Conservation (phyloP, 2,797 vertebrate genomes). For the Trichosurus vulpecula region DNA sequence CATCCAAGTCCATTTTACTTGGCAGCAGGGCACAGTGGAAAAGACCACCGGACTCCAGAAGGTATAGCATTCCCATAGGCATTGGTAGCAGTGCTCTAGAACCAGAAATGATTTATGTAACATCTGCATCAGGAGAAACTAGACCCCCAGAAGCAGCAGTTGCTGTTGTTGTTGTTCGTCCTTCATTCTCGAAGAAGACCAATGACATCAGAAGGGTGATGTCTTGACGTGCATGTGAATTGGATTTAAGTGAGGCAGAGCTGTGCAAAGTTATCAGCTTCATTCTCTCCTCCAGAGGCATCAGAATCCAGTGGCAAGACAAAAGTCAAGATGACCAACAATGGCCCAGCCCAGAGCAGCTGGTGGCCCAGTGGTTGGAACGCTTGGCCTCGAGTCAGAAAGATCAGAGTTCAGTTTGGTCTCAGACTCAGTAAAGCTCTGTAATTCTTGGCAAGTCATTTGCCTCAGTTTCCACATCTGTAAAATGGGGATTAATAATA, state of each 20-base stretch:
- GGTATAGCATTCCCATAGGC: neutral
- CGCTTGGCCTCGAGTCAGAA: neutral
- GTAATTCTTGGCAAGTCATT: neutral
- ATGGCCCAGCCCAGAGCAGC: too few relatives aligned
- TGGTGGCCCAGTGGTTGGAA: neutral
- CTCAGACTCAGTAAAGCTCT: neutral
- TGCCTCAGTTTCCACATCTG: neutral
- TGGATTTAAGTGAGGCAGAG: neutral
- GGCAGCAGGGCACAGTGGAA: neutral
- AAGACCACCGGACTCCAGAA: neutral
- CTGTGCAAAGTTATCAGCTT: neutral
- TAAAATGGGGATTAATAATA: neutral
- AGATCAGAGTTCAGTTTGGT: neutral
- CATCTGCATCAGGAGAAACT: neutral
- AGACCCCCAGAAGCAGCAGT: neutral
- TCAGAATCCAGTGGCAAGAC: neutral
- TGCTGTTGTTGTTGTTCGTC: neutral
- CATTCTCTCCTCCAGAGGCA: neutral
- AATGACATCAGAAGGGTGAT: neutral
- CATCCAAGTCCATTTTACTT: neutral
- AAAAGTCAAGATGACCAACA: too few relatives aligned
- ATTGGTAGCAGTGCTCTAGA: neutral
- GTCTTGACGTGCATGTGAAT: neutral
- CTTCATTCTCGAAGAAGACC: too few relatives aligned
- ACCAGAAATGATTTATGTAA: neutral